Evolutionary conservation across 2,888 invertebrate species (phyloP), one percentile per base, ranked within the genome.

Genomic region (Sussaba pulchella): DNA sequence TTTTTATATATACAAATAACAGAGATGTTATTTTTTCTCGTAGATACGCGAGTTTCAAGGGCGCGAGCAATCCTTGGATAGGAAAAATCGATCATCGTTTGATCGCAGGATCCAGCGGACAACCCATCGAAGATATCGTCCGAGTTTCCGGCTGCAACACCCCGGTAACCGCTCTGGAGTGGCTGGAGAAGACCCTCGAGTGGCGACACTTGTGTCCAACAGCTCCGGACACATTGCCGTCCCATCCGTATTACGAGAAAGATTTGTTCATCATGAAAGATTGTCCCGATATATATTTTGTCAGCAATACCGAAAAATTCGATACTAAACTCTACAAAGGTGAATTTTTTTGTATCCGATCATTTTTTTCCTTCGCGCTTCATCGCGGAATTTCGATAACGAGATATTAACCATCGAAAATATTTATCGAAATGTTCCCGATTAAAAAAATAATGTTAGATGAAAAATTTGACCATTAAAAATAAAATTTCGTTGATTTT

Each of bases 171-270:
- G 93, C 95, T 0, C 87, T 99, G 36, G 95, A 97, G 75, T 96
- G 96, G 39, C 93, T 99, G 88, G 95, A 96, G 88, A 95, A 94
- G 86, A 96, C 97, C 10, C 92, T 99, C 12, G 92, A 94, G 72
- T 99, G 99, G 98, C 95, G 97, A 12, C 99, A 99, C 91, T 89
- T 99, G 19, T 97, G 97, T 0, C 99, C 99, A 0, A 99, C 99
- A 8, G 96, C 97, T 59, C 99, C 99, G 0, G 99, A 99, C 90
- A 98, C 99, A 0, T 93, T 99, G 84, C 96, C 96, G 0, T 96
- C 97, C 88, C 97, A 96, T 89, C 99, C 99, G 0, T 98, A 96
- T 89, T 94, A 95, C 83, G 94, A 96, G 54, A 94, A 94, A 21
- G 99, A 99, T 93, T 98, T 98, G 0, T 98, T 99, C 88, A 95